Conservation (phyloP, 2,113 vertebrate species). For the Oenanthe melanoleuca region DNA sequence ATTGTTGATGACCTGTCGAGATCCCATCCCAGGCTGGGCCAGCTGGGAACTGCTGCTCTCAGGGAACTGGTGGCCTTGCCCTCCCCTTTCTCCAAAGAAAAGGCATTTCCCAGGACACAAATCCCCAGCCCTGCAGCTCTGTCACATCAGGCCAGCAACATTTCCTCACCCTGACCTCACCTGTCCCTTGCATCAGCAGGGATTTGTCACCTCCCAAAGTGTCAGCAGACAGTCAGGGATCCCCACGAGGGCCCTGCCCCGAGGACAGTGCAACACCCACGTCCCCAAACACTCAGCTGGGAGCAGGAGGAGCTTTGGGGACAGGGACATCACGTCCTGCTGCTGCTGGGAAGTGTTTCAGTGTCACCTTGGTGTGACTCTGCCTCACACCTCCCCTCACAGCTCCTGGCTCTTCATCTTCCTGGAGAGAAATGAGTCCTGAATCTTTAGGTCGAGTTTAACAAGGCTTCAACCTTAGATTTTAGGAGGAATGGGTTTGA, state of each 20-base stretch:
- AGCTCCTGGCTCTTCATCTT: background rate
- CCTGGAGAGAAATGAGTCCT: background rate
- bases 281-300: background rate
- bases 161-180: background rate
- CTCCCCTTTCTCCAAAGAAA: background rate
- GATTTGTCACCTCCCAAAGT: background rate
- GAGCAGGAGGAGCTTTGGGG: background rate
- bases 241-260: background rate
- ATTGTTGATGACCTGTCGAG: fast-evolving
- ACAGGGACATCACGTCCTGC: background rate
- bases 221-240: background rate
- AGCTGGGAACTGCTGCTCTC: background rate
- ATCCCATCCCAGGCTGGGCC: fast-evolving
- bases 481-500: background rate
- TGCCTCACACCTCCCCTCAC: background rate
- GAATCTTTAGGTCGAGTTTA: fast-evolving
- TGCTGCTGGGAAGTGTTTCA: background rate
- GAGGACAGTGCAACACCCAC: background rate
- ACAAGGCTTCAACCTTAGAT: background rate
- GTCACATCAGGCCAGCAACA: background rate
- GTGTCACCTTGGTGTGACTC: background rate
- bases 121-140: background rate
- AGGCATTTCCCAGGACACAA: background rate
- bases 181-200: background rate
- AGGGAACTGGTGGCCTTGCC: fast-evolving